A percentile compares a stretch with the other conserved stretches of the same genome.
phyloP scores from a whole-genome alignment of 2,113 vertebrate genomes.

The Cyprinodon brontotheroides region DNA sequence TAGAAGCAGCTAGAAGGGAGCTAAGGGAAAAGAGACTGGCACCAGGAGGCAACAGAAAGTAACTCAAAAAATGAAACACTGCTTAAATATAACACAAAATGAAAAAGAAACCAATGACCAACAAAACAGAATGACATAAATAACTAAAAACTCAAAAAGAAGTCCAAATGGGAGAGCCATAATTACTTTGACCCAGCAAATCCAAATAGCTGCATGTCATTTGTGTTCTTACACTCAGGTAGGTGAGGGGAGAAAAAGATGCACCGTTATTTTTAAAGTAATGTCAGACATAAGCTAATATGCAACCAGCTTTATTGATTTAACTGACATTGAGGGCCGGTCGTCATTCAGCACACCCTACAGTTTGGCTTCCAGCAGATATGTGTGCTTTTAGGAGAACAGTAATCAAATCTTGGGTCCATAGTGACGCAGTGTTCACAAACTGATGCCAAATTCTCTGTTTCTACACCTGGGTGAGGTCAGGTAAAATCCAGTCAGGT shows the following conservation, averaged over 20 bases:
- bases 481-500: background rate
- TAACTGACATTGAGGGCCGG: background rate
- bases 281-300: conserved; percentile 21
- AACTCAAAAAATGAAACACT: too few species aligned
- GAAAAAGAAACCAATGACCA: too few species aligned
- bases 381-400: background rate
- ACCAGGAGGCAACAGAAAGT: too few species aligned
- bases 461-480: conserved; percentile 4
- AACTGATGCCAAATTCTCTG: background rate
- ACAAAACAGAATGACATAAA: too few species aligned
- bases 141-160: too few species aligned
- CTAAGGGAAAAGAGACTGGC: too few species aligned
- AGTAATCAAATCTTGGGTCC: background rate
- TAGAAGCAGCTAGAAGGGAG: too few species aligned
- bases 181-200: conserved; percentile 11
- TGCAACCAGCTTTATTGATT: conserved; percentile 19
- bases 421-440: conserved; percentile 2
- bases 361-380: conserved; percentile 1
- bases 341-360: background rate
- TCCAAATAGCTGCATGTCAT: conserved; percentile 19
- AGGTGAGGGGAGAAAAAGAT: background rate
- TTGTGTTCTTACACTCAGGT: conserved; percentile 11
- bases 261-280: conserved; percentile 7
- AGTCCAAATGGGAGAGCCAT: background rate
- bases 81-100: too few species aligned